Base-by-base conservation (phyloP, 2,888 invertebrate species). In the Dinocampus coccinellae region DNA sequence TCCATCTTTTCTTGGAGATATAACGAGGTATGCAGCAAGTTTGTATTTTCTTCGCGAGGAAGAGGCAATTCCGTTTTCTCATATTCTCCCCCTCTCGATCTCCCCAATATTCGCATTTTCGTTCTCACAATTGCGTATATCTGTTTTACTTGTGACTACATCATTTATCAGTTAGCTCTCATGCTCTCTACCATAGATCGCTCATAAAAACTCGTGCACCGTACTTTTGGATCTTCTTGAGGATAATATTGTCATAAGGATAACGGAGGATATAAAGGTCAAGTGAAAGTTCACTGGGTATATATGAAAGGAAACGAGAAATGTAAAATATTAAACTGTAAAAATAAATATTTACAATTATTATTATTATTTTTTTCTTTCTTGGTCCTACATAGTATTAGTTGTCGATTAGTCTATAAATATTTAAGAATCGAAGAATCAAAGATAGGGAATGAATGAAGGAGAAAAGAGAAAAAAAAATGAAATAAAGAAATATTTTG, bases 1-100 rank as follows among this genome's bases (percentile, higher is more conserved):
- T 82, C 82, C 79, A 80, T 79, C 81, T 58, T 16, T 80, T 79
- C 81, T 81, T 77, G 80, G n/a, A 29, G 80, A 82, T 85, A 82
- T 82, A 83, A 84, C 82, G 84, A 85, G 85, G 85, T 86, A 85
- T 85, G 85, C 84, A 83, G 80, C 79, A 83, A 79, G 80, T 84
- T 84, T 75, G 63, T 76, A 73, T 76, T 75, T 75, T 73, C 76
- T 71, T 70, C 74, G 52, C 60, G 55, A 42, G 61, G 66, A 20
- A 34, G 52, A 67, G 42, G 13, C 42, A 3, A 42, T n/a, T n/a
- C n/a, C 42, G 13, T 29, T 60, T 52, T 53, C 11, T 63, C 20
- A 58, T 64, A n/a, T 63, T 66, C 6, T 62, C 63, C 20, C 33
- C 65, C 39, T 36, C 26, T 52, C 52, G 16, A 60, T 26, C 55